These are phyloP conservation scores for Charaxes varanes DNA, from an alignment of 1,140 invertebrate genomes.

Conservation along the genomic window DNA sequence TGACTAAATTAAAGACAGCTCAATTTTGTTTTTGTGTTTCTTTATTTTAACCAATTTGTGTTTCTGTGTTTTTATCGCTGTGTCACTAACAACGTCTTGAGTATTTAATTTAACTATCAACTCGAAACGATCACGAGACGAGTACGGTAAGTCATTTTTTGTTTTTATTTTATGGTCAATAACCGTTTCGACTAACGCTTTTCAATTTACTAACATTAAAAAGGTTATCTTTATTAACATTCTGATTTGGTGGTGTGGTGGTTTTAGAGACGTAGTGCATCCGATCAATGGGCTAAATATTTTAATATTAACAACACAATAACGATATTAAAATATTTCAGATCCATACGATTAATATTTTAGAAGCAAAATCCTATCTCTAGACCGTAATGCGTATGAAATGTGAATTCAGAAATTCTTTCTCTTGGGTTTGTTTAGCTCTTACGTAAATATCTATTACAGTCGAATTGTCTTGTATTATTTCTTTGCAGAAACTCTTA, in stretches of 20 bases:
- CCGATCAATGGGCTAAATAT: constrained; percentile 25
- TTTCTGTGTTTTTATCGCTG: constrained; percentile 15
- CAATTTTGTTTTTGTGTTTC: constrained; percentile 36
- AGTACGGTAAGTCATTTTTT: constrained; percentile 51
- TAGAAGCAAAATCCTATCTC: constrained; percentile 59
- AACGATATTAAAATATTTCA: constrained; percentile 29
- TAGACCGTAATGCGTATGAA: constrained; percentile 52
- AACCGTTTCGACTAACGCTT: constrained; percentile 53
- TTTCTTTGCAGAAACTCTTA: constrained; percentile 2
- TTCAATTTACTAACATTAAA: constrained; percentile 34
- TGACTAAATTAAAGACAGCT: constrained; percentile 64
- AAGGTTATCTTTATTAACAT: constrained; percentile 25
- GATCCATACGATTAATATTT: constrained; percentile 20
- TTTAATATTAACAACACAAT: constrained; percentile 19
- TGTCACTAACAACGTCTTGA: constrained; percentile 57
- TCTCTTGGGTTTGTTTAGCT: constrained; percentile 3
- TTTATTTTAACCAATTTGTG: constrained; percentile 13
- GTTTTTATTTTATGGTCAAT: constrained; percentile 32
- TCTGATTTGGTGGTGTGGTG: constrained; percentile 69
- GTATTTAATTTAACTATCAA: no score
- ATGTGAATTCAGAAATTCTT: constrained; percentile 13
- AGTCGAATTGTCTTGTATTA: no score
- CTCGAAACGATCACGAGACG: constrained; percentile 1
- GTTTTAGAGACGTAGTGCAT: constrained; percentile 44
- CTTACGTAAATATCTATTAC: not conserved